Percentiles rank a stretch among this genome's conserved stretches.
These are phyloP conservation scores for Laupala kohalensis DNA, from an alignment of 1,140 invertebrate genomes.

Conservation along the genomic window DNA sequence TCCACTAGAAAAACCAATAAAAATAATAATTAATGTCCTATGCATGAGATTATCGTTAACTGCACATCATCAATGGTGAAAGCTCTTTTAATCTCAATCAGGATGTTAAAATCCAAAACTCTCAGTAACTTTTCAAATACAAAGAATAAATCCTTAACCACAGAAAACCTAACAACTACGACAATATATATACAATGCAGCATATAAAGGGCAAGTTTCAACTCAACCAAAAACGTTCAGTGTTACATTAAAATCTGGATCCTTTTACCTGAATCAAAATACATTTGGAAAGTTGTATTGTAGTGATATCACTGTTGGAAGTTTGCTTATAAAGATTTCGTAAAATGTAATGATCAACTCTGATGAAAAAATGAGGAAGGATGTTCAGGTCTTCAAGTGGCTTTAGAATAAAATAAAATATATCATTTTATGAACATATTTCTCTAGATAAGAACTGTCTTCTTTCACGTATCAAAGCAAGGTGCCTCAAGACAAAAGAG, in stretches of 20 bases:
- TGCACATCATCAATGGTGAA: background rate
- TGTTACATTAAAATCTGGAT: too few species aligned
- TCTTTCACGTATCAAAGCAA: slow-evolving; percentile 1
- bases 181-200: slow-evolving; percentile 2
- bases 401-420: background rate
- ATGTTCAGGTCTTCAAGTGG: background rate
- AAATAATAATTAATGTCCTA: background rate
- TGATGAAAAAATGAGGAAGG: background rate
- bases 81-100: background rate
- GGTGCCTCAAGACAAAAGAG: slow-evolving; percentile 2
- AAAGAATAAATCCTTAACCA: background rate
- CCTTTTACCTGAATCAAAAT: too few species aligned
- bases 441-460: background rate
- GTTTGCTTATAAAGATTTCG: background rate
- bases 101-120: background rate
- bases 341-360: background rate
- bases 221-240: background rate
- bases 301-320: too few species aligned
- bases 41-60: background rate
- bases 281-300: too few species aligned
- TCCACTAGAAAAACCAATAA: background rate
- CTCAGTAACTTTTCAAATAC: background rate
- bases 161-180: background rate
- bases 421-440: background rate
- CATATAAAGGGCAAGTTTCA: background rate